Evolutionary conservation across 2,888 invertebrate genomes (phyloP).

Genomic region (Melanargia galathea): DNA sequence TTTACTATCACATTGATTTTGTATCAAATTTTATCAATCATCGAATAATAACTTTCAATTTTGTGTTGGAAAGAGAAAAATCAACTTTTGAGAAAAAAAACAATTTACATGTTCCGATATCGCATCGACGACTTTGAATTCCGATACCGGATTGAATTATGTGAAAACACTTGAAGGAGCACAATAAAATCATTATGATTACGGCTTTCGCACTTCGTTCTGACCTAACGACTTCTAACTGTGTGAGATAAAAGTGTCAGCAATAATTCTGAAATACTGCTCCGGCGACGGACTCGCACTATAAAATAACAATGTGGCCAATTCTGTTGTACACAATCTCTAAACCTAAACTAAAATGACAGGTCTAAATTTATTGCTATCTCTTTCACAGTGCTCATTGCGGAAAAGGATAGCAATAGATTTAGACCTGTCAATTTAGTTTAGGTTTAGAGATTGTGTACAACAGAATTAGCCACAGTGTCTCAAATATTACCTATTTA

Average conservation of each 20-base stretch:
- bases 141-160: neutral
- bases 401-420: no score
- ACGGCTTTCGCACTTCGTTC: constrained; percentile 34
- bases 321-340: no score
- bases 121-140: neutral
- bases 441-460: no score
- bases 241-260: constrained; percentile 36
- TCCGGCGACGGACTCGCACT: constrained; percentile 5
- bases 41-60: no score
- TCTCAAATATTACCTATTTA: no score
- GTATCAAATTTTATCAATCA: no score
- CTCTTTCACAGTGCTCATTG: no score
- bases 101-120: neutral
- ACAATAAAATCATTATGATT: constrained; percentile 40
- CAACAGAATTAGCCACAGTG: no score
- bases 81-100: neutral
- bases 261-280: constrained; percentile 27
- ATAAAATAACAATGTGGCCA: constrained; percentile 11
- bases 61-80: neutral
- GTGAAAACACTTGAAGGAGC: neutral
- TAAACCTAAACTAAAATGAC: no score
- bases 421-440: no score
- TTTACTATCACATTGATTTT: no score
- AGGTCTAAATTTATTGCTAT: no score
- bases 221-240: constrained; percentile 35